Evolutionary conservation across 2,113 vertebrate genomes (phyloP).

Genomic region (Notothenia coriiceps): DNA sequence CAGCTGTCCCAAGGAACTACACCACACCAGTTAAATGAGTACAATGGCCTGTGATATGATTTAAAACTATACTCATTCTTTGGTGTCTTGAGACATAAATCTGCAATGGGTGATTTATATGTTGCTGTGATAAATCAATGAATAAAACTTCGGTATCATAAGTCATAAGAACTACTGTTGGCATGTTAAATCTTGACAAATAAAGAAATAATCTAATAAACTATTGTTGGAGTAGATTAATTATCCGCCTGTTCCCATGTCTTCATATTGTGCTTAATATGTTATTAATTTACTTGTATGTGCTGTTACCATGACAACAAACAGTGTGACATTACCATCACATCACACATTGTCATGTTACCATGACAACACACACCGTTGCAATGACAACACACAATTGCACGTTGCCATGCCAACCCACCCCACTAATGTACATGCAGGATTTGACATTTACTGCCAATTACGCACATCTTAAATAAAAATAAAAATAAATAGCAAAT

Average conservation of each 20-base stretch:
- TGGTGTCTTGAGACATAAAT: conserved; percentile 17
- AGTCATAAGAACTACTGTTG: not conserved
- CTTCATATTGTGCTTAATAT: too few species aligned
- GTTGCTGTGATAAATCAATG: not conserved
- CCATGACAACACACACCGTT: too few species aligned
- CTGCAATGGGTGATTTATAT: conserved; percentile 6
- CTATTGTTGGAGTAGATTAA: too few species aligned
- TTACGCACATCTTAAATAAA: conserved; percentile 22
- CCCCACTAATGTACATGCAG: conserved; percentile 23
- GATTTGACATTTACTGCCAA: conserved; percentile 38
- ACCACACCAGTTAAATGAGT: conserved; percentile 14
- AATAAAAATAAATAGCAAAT: not conserved
- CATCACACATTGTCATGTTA: too few species aligned
- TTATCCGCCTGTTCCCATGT: too few species aligned
- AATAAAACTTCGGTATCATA: not conserved
- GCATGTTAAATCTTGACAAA: not conserved
- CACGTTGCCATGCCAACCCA: too few species aligned
- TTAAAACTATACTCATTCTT: conserved; percentile 12
- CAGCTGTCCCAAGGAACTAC: conserved; percentile 1
- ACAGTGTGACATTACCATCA: too few species aligned
- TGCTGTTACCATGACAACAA: not conserved
- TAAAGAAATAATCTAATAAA: too few species aligned
- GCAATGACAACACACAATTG: not conserved
- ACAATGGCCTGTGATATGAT: conserved; percentile 1
- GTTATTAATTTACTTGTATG: too few species aligned